phyloP scores from a whole-genome alignment of 2,113 vertebrate species.

The Turdus rufiventris region DNA sequence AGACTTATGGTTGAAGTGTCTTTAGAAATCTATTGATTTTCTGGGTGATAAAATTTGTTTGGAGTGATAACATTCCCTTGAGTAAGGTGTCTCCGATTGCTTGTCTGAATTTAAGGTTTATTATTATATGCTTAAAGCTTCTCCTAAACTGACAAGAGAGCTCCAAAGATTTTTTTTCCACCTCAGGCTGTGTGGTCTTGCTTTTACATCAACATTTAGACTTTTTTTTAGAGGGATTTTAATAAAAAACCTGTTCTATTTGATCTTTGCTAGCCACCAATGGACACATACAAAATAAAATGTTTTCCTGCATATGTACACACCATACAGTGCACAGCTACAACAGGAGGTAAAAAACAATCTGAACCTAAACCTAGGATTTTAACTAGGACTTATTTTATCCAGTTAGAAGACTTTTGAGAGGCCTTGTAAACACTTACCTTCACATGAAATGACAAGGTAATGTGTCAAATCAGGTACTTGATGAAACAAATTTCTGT shows the following conservation, averaged over 20 bases:
- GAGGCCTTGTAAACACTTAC: slow-evolving; percentile 66
- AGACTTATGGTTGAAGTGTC: background rate
- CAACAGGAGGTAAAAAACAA: background rate
- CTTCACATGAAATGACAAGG: slow-evolving; percentile 82
- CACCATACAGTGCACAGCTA: background rate
- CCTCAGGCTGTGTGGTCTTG: background rate
- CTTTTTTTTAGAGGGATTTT: background rate
- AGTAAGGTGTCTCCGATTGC: background rate
- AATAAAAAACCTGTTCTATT: background rate
- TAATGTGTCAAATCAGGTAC: slow-evolving; percentile 81
- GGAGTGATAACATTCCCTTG: background rate
- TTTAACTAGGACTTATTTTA: background rate
- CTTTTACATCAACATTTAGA: background rate
- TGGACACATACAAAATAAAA: background rate
- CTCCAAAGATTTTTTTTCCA: background rate
- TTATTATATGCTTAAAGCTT: background rate
- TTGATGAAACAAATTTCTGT: slow-evolving; percentile 78
- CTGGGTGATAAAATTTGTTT: background rate
- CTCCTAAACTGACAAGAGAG: background rate
- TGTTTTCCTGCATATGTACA: background rate
- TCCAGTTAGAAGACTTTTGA: background rate
- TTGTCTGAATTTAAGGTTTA: background rate
- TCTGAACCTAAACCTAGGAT: background rate
- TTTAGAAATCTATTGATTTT: background rate
- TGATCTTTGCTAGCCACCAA: background rate